phyloP scores from a whole-genome alignment of 2,113 vertebrate genomes.

The Oncorhynchus gorbuscha region DNA sequence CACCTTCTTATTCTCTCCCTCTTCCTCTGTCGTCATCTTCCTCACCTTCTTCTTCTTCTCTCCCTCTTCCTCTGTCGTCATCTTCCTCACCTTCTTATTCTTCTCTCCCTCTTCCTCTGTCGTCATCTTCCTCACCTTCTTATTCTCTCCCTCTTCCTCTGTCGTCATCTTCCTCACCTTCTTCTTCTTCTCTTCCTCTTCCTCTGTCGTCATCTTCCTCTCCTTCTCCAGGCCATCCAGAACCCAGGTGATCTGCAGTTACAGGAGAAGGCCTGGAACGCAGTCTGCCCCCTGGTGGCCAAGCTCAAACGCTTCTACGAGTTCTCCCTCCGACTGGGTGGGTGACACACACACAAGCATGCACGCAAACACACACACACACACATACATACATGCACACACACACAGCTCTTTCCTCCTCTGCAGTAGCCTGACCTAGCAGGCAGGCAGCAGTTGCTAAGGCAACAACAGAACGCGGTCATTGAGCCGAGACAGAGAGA shows the following conservation, averaged over 20 bases:
- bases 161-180: too few relatives aligned
- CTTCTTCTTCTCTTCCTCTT: slow-evolving; percentile 8
- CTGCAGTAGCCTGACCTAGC: slow-evolving; percentile 67
- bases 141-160: neutral
- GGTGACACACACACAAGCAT: slow-evolving; percentile 39
- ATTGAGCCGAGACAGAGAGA: slow-evolving; percentile 35
- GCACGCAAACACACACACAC: too few relatives aligned
- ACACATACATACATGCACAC: neutral
- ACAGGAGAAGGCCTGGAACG: slow-evolving; percentile 90
- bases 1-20: too few relatives aligned
- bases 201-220: slow-evolving; percentile 6
- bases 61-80: too few relatives aligned
- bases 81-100: too few relatives aligned
- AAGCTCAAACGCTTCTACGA: slow-evolving; percentile 93
- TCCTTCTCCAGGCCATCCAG: slow-evolving; percentile 81
- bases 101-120: too few relatives aligned
- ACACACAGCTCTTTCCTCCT: slow-evolving; percentile 32
- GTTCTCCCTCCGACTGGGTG: slow-evolving; percentile 89
- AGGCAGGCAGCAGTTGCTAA: slow-evolving; percentile 67
- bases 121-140: neutral
- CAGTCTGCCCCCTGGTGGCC: slow-evolving; percentile 89
- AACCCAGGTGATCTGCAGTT: slow-evolving; percentile 86
- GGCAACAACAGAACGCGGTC: slow-evolving; percentile 64
- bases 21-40: too few relatives aligned
- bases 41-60: too few relatives aligned